A percentile compares a stretch with the other conserved stretches of the same genome.
These are phyloP conservation scores for Brenthis hecate DNA, from an alignment of 2,888 invertebrate genomes.

Conservation along the genomic window DNA sequence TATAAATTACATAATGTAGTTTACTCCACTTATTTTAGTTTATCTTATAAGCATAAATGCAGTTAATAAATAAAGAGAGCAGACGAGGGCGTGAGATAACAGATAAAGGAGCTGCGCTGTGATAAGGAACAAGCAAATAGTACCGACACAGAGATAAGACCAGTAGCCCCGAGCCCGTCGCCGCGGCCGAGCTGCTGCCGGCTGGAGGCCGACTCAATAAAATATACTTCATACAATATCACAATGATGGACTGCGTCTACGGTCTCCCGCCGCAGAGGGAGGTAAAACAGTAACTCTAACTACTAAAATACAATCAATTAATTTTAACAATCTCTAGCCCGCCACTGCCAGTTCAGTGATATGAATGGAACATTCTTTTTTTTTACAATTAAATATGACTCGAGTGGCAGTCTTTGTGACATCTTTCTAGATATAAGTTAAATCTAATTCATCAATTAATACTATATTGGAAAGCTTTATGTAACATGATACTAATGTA, in stretches of 20 bases:
- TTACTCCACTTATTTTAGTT: slow-evolving; percentile 22
- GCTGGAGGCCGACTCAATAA: slow-evolving; percentile 12
- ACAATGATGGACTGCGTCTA: slow-evolving; percentile 27
- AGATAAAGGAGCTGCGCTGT: slow-evolving; percentile 41
- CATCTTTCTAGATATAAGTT: slow-evolving; percentile 20
- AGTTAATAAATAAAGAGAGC: slow-evolving; percentile 46
- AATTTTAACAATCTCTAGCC: slow-evolving; percentile 13
- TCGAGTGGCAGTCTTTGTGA: slow-evolving; percentile 20
- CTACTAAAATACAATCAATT: slow-evolving; percentile 14
- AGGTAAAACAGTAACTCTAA: slow-evolving; percentile 25
- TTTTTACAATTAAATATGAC: slow-evolving; percentile 21
- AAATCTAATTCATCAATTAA: slow-evolving; percentile 21
- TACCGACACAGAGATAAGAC: slow-evolving; percentile 40
- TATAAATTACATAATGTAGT: slow-evolving; percentile 33
- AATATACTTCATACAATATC: slow-evolving; percentile 29
- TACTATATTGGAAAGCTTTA: slow-evolving; percentile 29
- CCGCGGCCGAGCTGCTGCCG: slow-evolving; percentile 25
- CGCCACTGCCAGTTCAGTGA: slow-evolving; percentile 14
- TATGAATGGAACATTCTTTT: slow-evolving; percentile 24
- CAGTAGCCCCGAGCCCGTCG: slow-evolving; percentile 44
- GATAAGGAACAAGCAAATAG: slow-evolving; percentile 48
- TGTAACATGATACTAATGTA: slow-evolving; percentile 41
- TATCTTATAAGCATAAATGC: slow-evolving; percentile 48
- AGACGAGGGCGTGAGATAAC: slow-evolving; percentile 39
- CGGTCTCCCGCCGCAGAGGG: slow-evolving; percentile 16